Base-by-base conservation (phyloP, 2,888 invertebrate species). In the Orthosia gothica region DNA sequence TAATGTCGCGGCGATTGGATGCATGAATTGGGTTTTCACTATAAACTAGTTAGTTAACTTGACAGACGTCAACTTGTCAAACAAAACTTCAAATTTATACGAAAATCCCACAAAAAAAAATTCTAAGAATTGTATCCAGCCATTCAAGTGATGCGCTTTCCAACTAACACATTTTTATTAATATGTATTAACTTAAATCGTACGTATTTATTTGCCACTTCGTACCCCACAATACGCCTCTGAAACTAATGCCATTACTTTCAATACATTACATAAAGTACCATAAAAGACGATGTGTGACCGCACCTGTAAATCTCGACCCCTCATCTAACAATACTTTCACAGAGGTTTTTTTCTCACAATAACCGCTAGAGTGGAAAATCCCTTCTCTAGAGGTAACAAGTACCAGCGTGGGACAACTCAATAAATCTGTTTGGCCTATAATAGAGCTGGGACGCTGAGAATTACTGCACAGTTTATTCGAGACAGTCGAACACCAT, bases 391-490 rank as follows among this genome's bases (percentile, higher is more conserved):
- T 78, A 79, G 79, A 82, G 78, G 87, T 87, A 86, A 85, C 83
- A 85, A 87, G 85, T 82, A 83, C 70, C 61, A 85, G 58, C 71
- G 71, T 63, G 69, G 78, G 78, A 88, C 86, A 86, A 86, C 90
- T 87, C 83, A 83, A 89, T 90, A 90, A 89, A 89, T 88, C 83
- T 85, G 81, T 76, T 86, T 69, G 76, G 55, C 65, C 32, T 40
- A 18, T 70, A 66, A 61, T 80, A 80, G 84, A 74, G 84, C 20
- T 76, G 84, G 73, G 86, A 78, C 70, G 61, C 50, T 15, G 47
- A 18, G 49, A 15, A 32, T 54, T 67, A 68, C 67, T 74, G 23
- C 40, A 50, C 23, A 1, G 20, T 26, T 47, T 59, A 57, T 57
- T 61, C 55, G 23, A 74, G 16, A 47, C n/a, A 11, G 2, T 26